Evolutionary conservation across 2,113 vertebrate species (phyloP).

Genomic region (Eupsittula cactorum): DNA sequence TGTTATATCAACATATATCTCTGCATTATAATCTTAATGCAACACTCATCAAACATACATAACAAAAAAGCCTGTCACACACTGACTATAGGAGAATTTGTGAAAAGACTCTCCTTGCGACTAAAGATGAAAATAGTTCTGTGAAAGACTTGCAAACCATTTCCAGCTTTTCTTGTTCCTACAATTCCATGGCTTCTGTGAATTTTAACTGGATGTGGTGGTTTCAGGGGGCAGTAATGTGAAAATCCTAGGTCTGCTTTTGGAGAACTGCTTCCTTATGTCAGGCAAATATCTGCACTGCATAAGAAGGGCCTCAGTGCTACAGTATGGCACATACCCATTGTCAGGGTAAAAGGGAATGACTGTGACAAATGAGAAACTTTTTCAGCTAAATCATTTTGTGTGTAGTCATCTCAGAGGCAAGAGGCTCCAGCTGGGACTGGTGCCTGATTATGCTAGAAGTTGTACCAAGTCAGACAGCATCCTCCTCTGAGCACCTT

Average conservation of each 20-base stretch:
- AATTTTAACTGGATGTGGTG: neutral
- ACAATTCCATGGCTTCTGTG: neutral
- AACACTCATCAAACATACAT: neutral
- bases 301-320: neutral
- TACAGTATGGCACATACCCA: neutral
- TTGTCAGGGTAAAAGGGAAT: neutral
- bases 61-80: conserved; percentile 1
- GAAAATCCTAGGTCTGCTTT: neutral
- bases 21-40: neutral
- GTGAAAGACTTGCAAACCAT: neutral
- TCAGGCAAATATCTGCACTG: neutral
- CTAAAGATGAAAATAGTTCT: neutral
- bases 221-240: neutral
- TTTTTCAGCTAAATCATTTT: conserved; percentile 46
- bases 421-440: conserved; percentile 15
- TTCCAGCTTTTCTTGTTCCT: neutral
- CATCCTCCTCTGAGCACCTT: conserved; percentile 19
- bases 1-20: neutral
- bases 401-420: conserved; percentile 3
- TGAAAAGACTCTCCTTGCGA: neutral
- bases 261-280: neutral
- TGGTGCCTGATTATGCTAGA: conserved; percentile 18
- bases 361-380: conserved; percentile 45
- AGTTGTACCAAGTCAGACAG: conserved; percentile 21
- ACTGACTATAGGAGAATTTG: neutral